A percentile compares a stretch with the other conserved stretches of the same genome.
These are phyloP conservation scores for Heterohyrax brucei DNA, from an alignment of 2,797 vertebrate species.

Conservation along the genomic window DNA sequence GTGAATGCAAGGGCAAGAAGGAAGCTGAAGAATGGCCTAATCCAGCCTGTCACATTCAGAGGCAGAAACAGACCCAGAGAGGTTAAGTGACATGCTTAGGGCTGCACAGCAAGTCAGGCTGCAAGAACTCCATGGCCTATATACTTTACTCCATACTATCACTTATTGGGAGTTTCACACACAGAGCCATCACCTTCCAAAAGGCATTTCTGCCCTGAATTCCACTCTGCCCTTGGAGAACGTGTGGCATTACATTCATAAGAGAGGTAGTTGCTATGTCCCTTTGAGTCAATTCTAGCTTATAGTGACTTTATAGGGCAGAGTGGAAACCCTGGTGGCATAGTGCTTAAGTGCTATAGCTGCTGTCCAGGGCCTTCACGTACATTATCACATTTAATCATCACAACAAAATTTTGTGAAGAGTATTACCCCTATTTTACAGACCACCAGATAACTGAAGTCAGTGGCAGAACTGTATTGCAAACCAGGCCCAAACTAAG, in stretches of 20 bases:
- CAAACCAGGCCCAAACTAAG: slow-evolving; percentile 50
- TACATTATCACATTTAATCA: slow-evolving; percentile 1
- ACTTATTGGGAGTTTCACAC: background rate
- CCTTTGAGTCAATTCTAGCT: too few relatives aligned
- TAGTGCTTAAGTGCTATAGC: too few relatives aligned
- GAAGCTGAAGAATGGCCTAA: background rate
- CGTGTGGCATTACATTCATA: slow-evolving; percentile 28
- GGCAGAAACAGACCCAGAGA: slow-evolving; percentile 14
- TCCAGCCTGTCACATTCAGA: background rate
- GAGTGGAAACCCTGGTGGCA: too few relatives aligned
- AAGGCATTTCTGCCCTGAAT: background rate
- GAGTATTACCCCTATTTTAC: background rate
- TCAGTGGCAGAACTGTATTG: background rate
- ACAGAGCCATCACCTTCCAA: background rate
- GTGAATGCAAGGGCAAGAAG: background rate
- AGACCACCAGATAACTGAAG: background rate
- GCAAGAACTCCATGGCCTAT: background rate
- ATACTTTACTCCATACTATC: background rate
- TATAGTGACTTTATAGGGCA: too few relatives aligned
- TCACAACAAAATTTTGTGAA: background rate
- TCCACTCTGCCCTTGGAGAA: slow-evolving; percentile 33
- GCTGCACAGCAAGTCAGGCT: background rate
- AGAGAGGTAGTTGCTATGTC: too few relatives aligned
- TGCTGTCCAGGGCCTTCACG: background rate
- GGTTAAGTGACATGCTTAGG: background rate